These are phyloP conservation scores for Metacarcinus magister DNA, from an alignment of 2,888 invertebrate genomes.

Conservation along the genomic window DNA sequence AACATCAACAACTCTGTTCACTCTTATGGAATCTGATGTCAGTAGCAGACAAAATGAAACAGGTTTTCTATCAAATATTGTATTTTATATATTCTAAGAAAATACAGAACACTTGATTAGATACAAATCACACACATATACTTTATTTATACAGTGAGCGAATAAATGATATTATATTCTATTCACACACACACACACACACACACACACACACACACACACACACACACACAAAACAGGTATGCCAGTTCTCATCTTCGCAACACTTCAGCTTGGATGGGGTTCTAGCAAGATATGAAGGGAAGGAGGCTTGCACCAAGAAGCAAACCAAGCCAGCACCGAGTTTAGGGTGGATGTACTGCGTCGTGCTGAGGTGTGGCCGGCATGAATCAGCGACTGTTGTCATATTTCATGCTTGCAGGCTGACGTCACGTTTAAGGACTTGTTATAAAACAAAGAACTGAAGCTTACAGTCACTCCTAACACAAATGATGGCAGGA, in stretches of 20 bases:
- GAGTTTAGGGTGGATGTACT: not conserved
- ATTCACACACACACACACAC: not conserved
- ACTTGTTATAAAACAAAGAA: not conserved
- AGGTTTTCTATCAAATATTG: not conserved
- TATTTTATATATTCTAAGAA: not conserved
- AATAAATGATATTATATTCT: too few species aligned
- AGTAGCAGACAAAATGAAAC: not conserved
- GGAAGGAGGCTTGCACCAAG: not conserved
- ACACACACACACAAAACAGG: not conserved
- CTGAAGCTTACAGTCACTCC: not conserved
- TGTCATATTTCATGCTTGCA: not conserved
- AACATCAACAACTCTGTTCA: not conserved
- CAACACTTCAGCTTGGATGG: not conserved
- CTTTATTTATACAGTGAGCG: too few species aligned
- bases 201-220: not conserved
- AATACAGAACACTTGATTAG: not conserved
- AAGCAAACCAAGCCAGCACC: not conserved
- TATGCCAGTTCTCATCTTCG: not conserved
- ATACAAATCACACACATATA: not conserved
- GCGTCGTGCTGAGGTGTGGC: conserved; percentile 7
- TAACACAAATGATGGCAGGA: not conserved
- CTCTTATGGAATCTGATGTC: not conserved
- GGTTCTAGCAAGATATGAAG: not conserved
- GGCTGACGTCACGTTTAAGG: not conserved
- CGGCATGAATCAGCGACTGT: not conserved